phyloP scores from a whole-genome alignment of 2,113 vertebrate genomes.

The Heterocephalus glaber region DNA sequence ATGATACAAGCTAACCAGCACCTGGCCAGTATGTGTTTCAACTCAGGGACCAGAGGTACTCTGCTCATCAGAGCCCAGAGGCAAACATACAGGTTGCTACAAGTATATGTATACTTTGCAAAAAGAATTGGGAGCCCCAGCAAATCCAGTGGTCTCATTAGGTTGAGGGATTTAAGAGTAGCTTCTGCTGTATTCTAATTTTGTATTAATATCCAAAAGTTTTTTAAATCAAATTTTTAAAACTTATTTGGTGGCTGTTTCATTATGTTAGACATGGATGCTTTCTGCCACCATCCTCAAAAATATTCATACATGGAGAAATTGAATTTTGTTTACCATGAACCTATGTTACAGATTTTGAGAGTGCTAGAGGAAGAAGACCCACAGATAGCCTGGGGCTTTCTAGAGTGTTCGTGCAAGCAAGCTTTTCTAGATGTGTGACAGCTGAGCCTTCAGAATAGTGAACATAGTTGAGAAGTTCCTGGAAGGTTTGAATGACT shows the following conservation, averaged over 20 bases:
- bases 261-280: background rate
- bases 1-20: background rate
- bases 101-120: rapidly evolving
- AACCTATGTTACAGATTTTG: background rate
- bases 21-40: background rate
- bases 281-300: rapidly evolving
- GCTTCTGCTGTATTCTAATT: background rate
- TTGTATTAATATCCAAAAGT: background rate
- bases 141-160: background rate
- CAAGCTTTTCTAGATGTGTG: background rate
- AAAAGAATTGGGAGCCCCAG: background rate
- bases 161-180: background rate
- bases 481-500: background rate
- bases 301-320: background rate
- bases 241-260: background rate
- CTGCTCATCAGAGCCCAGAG: rapidly evolving
- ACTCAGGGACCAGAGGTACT: background rate
- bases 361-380: background rate
- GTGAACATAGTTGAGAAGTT: background rate
- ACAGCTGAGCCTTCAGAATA: background rate
- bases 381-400: background rate
- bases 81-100: rapidly evolving
- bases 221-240: background rate
- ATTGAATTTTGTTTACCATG: background rate
- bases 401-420: background rate